phyloP scores from a whole-genome alignment of 2,888 invertebrate species.

The Caenorhabditis angaria region DNA sequence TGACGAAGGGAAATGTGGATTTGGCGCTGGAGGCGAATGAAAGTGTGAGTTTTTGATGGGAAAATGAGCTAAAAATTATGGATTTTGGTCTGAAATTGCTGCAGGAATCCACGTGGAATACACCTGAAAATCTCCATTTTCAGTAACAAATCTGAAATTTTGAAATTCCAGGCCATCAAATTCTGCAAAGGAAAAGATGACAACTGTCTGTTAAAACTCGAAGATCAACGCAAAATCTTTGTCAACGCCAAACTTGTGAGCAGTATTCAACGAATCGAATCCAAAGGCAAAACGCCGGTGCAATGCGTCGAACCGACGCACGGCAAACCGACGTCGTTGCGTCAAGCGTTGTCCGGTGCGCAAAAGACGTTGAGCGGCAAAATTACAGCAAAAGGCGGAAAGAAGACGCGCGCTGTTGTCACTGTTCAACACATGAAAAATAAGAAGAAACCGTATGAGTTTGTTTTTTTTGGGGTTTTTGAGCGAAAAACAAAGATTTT shows the following conservation, averaged over 20 bases:
- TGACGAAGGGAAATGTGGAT: constrained; percentile 68
- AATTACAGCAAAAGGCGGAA: constrained; percentile 41
- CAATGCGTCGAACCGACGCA: constrained; percentile 22
- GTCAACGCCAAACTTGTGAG: constrained; percentile 71
- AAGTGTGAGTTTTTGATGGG: constrained; percentile 13
- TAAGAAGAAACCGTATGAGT: constrained; percentile 46
- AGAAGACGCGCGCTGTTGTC: constrained; percentile 38
- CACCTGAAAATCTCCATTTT: too few species aligned
- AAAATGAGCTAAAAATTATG: not conserved
- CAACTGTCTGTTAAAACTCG: constrained; percentile 57
- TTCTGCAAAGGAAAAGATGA: constrained; percentile 72
- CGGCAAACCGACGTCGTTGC: constrained; percentile 51
- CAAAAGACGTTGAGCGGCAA: constrained; percentile 49
- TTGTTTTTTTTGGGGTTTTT: not conserved
- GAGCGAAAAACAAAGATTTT: not conserved
- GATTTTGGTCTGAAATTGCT: not conserved
- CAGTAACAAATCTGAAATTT: too few species aligned
- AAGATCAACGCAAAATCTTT: constrained; percentile 65
- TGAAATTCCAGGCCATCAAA: constrained; percentile 64
- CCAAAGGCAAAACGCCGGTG: constrained; percentile 57
- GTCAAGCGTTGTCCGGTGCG: constrained; percentile 56
- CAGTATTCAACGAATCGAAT: constrained; percentile 72
- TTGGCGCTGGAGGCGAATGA: constrained; percentile 70
- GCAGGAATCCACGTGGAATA: too few species aligned
- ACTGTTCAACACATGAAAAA: constrained; percentile 51